Evolutionary conservation across 1,140 invertebrate species (phyloP), one percentile per base, ranked within the genome.

Genomic region (Wiebesia pumilae): DNA sequence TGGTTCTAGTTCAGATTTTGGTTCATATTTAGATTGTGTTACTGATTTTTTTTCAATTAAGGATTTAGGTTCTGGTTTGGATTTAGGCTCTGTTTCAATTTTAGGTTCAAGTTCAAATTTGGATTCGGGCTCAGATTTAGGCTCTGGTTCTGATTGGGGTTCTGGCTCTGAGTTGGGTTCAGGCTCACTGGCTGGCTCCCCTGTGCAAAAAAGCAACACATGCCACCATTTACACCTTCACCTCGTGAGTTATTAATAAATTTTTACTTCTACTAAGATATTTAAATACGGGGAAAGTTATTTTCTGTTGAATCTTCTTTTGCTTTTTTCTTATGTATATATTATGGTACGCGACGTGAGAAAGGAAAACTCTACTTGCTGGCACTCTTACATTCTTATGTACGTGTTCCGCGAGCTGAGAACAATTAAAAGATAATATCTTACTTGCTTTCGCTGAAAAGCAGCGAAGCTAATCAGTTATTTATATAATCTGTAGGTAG

Each of bases 161-260:
- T 94, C 92, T 0, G 95, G 92, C 77, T 94, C 92, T 0, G 94
- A 92, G 77, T 94, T 93, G 0, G 94, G 93, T 91, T 94, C 93
- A 9, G 93, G 90, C 89, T 93, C 90, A 90, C 93, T 87, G 67
- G 87, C 89, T 75, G 94, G 89, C 92, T 91, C 90, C 89, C 93
- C 93, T 94, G 92, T 93, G 92, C 92, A 94, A 93, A 91, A 94
- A 93, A 94, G 93, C 93, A 94, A 93, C 90, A 90, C 91, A 92
- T 93, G 92, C 93, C 89, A 91, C 92, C 92, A 90, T 89, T 92
- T 91, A 93, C 90, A 90, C 92, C 93, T 89, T 92, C 93, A 94
- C 93, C 93, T 86, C 85, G 91, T 91, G 90, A 81, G 81, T 87
- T 86, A 83, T 78, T 83, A 82, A 78, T 75, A 81, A 77, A 77